phyloP scores from a whole-genome alignment of 2,797 vertebrate species.

The Parauchenoglanis punctatus region DNA sequence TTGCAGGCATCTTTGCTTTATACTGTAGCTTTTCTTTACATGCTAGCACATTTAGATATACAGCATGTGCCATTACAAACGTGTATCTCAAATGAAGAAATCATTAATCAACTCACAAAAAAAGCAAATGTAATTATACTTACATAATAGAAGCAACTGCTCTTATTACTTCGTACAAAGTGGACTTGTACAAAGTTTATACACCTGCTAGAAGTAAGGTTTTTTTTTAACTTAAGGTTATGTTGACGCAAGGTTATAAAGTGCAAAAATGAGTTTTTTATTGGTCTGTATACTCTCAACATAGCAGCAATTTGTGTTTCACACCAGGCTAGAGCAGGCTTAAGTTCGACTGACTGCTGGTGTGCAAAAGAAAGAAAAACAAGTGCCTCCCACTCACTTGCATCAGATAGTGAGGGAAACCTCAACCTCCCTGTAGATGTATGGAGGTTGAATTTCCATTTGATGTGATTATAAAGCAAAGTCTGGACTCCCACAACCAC shows the following conservation, averaged over 20 bases:
- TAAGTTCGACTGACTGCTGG: neutral
- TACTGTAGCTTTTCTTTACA: neutral
- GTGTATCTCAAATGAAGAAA: neutral
- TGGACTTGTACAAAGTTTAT: neutral
- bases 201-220: neutral
- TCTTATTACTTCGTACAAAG: neutral
- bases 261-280: neutral
- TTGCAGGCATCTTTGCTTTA: neutral
- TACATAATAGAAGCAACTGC: neutral
- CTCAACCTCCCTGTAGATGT: conserved; percentile 36
- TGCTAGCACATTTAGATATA: neutral
- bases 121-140: neutral
- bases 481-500: conserved; percentile 45
- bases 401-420: conserved; percentile 44
- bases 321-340: neutral
- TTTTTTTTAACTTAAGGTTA: neutral
- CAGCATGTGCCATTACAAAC: neutral
- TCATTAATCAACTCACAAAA: neutral
- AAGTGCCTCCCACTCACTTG: conserved; percentile 48
- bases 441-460: conserved; percentile 35
- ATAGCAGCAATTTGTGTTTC: conserved; percentile 1
- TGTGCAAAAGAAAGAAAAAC: conserved; percentile 14
- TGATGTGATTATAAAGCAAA: conserved; percentile 51
- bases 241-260: neutral
- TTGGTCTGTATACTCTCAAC: neutral